Conservation (phyloP, 1,140 invertebrate genomes). For the Panagrolaimus sp. region DNA sequence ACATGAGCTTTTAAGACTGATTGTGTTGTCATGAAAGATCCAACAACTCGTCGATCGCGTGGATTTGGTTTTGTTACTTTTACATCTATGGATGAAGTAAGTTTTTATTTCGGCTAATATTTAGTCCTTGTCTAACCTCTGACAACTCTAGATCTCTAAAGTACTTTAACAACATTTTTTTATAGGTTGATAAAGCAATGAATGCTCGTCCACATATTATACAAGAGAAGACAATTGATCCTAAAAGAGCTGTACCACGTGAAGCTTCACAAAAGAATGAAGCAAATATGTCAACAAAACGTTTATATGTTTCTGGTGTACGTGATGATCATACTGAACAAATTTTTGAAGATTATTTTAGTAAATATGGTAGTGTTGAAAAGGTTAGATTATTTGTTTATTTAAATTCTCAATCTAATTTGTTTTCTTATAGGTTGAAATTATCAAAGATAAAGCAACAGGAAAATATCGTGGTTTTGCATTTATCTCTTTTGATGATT, state of each 20-base stretch:
- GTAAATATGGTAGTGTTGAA: slow-evolving; percentile 75
- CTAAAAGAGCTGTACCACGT: slow-evolving; percentile 88
- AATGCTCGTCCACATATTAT: slow-evolving; percentile 74
- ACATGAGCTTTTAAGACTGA: no score
- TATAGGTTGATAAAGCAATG: slow-evolving; percentile 86
- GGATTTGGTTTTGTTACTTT: slow-evolving; percentile 60
- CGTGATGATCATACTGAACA: slow-evolving; percentile 60
- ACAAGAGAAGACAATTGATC: slow-evolving; percentile 81
- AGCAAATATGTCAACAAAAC: slow-evolving; percentile 85
- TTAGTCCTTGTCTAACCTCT: no score
- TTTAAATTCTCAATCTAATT: slow-evolving; percentile 8
- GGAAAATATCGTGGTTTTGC: slow-evolving; percentile 86
- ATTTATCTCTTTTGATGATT: slow-evolving; percentile 87
- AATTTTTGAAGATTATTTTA: slow-evolving; percentile 75
- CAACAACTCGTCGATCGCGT: slow-evolving; percentile 82
- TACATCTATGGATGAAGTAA: slow-evolving; percentile 32
- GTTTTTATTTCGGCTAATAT: no score
- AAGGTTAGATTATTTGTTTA: slow-evolving; percentile 63
- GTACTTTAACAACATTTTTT: no score
- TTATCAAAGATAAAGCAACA: slow-evolving; percentile 79
- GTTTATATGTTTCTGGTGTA: slow-evolving; percentile 84
- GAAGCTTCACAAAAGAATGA: slow-evolving; percentile 76
- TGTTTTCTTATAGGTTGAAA: slow-evolving; percentile 63
- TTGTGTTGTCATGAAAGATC: slow-evolving; percentile 95
- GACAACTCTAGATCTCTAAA: no score